phyloP scores from a whole-genome alignment of 1,140 invertebrate genomes.

The Microplitis mediator region DNA sequence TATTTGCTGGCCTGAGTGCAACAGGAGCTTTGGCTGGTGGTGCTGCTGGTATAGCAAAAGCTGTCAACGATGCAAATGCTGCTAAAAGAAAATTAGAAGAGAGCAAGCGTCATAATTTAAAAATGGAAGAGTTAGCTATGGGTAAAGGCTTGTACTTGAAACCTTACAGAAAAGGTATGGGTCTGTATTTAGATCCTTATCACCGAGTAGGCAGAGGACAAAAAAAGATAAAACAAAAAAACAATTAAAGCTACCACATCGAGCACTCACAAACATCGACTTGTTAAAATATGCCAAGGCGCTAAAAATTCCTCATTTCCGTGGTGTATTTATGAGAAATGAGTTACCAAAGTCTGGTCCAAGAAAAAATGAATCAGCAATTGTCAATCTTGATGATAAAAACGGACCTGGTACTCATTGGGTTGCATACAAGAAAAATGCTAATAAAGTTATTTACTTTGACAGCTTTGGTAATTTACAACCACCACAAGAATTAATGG shows the following conservation, averaged over 20 bases:
- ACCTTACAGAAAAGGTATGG: slow-evolving; percentile 42
- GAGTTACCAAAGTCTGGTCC: no score
- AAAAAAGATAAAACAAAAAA: slow-evolving; percentile 5
- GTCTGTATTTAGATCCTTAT: slow-evolving; percentile 26
- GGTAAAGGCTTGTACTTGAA: slow-evolving; percentile 42
- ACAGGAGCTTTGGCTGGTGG: slow-evolving; percentile 28
- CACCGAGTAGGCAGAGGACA: not conserved
- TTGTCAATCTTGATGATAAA: no score
- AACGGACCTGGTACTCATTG: no score
- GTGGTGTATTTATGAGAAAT: no score
- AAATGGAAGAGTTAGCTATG: slow-evolving; percentile 41
- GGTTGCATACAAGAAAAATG: not conserved
- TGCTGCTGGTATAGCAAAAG: slow-evolving; percentile 32
- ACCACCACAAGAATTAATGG: slow-evolving; percentile 12
- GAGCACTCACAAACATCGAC: no score
- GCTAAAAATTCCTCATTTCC: no score
- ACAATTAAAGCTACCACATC: not conserved
- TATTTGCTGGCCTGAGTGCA: slow-evolving; percentile 31
- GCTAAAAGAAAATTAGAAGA: no score
- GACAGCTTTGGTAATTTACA: slow-evolving; percentile 43
- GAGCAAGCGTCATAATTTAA: not conserved
- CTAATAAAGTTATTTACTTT: not conserved
- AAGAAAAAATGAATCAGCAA: no score
- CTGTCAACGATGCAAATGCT: slow-evolving; percentile 37
- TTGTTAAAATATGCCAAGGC: no score